Conservation (phyloP, 2,113 vertebrate genomes). For the Pollachius pollachius region DNA sequence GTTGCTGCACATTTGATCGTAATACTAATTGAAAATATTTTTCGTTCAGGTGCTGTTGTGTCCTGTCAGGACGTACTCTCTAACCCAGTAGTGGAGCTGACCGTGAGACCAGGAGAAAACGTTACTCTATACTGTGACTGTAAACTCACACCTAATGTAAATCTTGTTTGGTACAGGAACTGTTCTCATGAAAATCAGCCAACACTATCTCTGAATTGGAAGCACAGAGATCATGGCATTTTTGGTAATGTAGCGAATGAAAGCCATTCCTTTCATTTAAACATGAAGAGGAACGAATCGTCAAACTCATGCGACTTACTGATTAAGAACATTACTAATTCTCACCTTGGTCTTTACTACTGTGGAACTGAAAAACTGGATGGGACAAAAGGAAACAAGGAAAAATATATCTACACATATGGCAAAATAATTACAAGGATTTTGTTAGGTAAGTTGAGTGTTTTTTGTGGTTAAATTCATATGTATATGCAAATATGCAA, state of each 20-base stretch:
- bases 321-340: too few species aligned
- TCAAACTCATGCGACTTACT: neutral
- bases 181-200: constrained; percentile 49
- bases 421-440: too few species aligned
- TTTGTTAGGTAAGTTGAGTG: too few species aligned
- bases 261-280: neutral
- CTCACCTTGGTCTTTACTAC: too few species aligned
- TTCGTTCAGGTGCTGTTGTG: neutral
- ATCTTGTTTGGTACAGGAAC: constrained; percentile 45
- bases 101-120: constrained; percentile 31
- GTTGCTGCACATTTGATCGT: too few species aligned
- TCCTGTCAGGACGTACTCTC: neutral
- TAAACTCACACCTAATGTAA: accelerated
- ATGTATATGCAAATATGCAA: too few species aligned
- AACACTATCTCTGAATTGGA: neutral
- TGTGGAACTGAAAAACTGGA: accelerated
- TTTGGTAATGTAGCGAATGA: neutral
- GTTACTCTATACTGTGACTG: constrained; percentile 46
- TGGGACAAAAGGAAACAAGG: neutral
- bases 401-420: neutral
- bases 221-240: neutral
- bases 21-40: too few species aligned
- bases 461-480: too few species aligned
- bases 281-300: constrained; percentile 4
- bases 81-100: constrained; percentile 18